Evolutionary conservation across 2,888 invertebrate genomes (phyloP), one percentile per base, ranked within the genome.

Genomic region (Leucozona laternaria): DNA sequence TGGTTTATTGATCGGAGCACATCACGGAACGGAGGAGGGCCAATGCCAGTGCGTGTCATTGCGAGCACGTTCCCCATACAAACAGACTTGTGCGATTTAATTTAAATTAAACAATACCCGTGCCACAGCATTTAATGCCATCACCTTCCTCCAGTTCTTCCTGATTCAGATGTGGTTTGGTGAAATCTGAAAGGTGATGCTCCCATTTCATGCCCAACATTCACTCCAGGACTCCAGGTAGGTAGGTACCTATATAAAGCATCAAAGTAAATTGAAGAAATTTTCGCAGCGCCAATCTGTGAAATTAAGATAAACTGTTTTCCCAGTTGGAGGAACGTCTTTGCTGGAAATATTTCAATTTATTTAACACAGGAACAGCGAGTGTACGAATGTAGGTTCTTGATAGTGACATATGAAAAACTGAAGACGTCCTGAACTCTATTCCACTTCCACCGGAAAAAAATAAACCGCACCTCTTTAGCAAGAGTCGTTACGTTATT

Each of bases 41-140:
- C 50, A 45, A 17, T 11, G 10, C 31, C 13, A 10, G 31, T 58
- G 22, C 55, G 34, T 70, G 72, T 77, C 68, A 76, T 79, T 72
- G 58, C 40, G 37, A 53, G 64, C 72, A 76, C 77, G 80, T 77
- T 68, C 22, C 15, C 25, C 66, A n/a, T n/a, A 20, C 40, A 62
- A 40, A 75, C 31, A 64, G 7, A 25, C 48, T 62, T 45, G 58
- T 31, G 76, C 57, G 55, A 62, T 77, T 80, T 80, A 80, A 85
- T 80, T 85, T 85, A 77, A 85, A 85, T 85, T 85, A 81, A 73
- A 78, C 80, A 85, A 80, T 80, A n/a, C 53, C 48, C 45, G 28
- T 68, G 37, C 53, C 50, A 20, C 10, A 11, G 25, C 50, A 40
- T 25, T 64, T 64, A 62, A 64, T 34, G 45, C 58, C 40, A 68